Percentiles rank a stretch among this genome's conserved stretches.
Evolutionary conservation across 23 tunicate genomes (phyloP).

Genomic region (Halocynthia aurantium): DNA sequence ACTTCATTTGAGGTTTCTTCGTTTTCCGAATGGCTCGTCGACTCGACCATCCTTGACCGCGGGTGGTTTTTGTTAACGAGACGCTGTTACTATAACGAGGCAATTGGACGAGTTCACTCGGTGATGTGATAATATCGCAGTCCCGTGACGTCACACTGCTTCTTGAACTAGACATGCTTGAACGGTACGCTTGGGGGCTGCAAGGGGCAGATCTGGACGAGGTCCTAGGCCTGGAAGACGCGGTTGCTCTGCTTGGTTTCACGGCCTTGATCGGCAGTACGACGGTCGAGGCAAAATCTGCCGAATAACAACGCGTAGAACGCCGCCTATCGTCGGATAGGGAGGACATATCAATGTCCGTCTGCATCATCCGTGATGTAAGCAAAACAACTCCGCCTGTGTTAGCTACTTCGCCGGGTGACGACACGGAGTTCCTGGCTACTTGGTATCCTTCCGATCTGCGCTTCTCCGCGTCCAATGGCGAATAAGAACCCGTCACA

Average conservation of each 20-base stretch:
- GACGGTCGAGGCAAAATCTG: constrained; percentile 10
- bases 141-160: background rate
- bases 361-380: background rate
- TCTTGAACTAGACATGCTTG: background rate
- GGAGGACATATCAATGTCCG: background rate
- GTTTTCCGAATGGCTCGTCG: constrained; percentile 6
- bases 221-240: background rate
- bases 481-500: constrained; percentile 12
- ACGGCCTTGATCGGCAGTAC: constrained; percentile 12
- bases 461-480: constrained; percentile 3
- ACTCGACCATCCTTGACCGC: constrained; percentile 13
- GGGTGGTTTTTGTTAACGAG: background rate
- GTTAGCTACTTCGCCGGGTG: no score
- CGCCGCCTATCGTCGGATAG: background rate
- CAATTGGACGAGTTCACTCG: constrained; percentile 12
- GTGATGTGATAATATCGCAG: background rate
- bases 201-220: constrained; percentile 9
- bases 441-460: constrained; percentile 17
- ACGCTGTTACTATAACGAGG: constrained; percentile 4
- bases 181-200: constrained; percentile 2
- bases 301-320: constrained; percentile 16
- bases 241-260: background rate
- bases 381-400: constrained; percentile 5
- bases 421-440: background rate
- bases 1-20: background rate